A percentile compares a stretch with the other conserved stretches of the same genome.
These are phyloP conservation scores for Ciconia stormi DNA, from an alignment of 2,113 vertebrate species.

Conservation along the genomic window DNA sequence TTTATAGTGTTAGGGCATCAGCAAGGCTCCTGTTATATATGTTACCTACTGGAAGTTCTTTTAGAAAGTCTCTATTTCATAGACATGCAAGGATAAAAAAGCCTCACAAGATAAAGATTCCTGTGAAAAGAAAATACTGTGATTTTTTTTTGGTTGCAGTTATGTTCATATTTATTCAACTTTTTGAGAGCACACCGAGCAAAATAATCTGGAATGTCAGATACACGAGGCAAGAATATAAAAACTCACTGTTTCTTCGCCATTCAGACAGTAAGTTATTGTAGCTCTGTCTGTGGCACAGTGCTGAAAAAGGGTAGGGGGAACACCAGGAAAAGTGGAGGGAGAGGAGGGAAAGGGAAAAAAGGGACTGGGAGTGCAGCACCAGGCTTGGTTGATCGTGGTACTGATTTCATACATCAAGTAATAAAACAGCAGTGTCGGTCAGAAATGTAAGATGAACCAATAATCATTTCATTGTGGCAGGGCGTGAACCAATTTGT, in stretches of 20 bases:
- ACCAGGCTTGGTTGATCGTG: neutral
- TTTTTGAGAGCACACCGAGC: neutral
- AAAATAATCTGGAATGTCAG: neutral
- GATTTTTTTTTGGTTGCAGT: neutral
- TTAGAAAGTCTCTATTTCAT: slow-evolving; percentile 7
- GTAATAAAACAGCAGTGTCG: neutral
- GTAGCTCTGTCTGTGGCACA: neutral
- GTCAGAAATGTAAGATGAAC: neutral
- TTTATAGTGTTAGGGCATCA: neutral
- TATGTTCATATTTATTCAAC: neutral
- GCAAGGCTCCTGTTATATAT: neutral
- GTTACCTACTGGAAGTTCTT: neutral
- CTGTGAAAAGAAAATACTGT: neutral
- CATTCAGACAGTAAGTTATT: neutral
- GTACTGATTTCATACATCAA: neutral
- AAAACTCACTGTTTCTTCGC: neutral
- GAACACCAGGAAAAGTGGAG: neutral
- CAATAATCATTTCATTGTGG: neutral
- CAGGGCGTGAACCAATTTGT: neutral
- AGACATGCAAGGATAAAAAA: neutral
- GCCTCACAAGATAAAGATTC: neutral
- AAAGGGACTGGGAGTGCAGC: neutral
- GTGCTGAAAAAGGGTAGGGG: neutral
- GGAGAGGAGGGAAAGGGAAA: neutral
- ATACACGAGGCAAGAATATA: neutral